phyloP scores from a whole-genome alignment of 2,113 vertebrate genomes.

The Nycticryphes semicollaris region DNA sequence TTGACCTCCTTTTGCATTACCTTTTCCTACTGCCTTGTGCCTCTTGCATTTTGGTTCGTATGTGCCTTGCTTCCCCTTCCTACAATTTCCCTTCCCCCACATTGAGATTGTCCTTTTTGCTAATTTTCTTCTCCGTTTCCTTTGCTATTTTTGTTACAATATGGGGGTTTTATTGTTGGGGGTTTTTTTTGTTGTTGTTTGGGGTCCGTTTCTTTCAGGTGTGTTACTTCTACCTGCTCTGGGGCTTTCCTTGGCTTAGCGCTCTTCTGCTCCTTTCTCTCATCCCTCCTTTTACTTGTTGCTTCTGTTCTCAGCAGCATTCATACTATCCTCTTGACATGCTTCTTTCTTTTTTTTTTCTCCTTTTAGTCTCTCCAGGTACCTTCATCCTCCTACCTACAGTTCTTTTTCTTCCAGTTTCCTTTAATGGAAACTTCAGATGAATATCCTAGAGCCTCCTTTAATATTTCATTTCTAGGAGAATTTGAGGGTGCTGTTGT shows the following conservation, averaged over 20 bases:
- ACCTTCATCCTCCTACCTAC: neutral
- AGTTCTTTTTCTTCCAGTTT: neutral
- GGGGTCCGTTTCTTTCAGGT: neutral
- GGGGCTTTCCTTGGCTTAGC: neutral
- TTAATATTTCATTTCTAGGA: slow-evolving; percentile 50
- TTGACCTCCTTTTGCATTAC: neutral
- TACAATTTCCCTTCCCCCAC: neutral
- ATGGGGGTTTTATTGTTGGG: neutral
- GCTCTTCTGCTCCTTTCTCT: neutral
- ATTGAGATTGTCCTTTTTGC: neutral
- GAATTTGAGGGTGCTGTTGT: neutral
- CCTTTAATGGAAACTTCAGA: neutral
- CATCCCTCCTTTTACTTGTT: neutral
- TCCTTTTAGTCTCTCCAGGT: neutral
- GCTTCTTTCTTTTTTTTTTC: neutral
- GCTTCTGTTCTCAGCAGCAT: neutral
- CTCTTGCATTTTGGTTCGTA: neutral
- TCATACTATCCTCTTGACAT: neutral
- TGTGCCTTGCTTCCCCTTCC: neutral
- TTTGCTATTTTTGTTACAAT: neutral
- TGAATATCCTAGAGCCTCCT: slow-evolving; percentile 18
- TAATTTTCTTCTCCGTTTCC: neutral
- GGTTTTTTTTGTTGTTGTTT: neutral
- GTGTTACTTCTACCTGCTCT: neutral
- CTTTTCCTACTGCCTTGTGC: neutral